Evolutionary conservation across 2,888 invertebrate genomes (phyloP).

Genomic region (Unio delphinus): DNA sequence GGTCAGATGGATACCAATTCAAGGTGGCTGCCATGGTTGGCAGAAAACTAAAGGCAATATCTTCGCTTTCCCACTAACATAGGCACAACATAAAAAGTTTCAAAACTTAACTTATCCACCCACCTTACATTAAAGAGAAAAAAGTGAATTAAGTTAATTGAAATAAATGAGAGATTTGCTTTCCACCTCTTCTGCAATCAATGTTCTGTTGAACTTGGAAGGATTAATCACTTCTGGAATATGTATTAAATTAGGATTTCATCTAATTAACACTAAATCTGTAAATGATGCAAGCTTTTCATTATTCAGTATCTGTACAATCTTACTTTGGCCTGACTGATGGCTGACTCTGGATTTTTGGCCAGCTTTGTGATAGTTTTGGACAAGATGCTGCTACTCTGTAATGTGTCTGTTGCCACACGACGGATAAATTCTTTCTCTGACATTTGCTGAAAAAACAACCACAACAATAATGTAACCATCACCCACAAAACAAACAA

Average conservation of each 20-base stretch:
- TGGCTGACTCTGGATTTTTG: slow-evolving; percentile 44
- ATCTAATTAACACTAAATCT: background rate
- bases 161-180: too few species aligned
- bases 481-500: slow-evolving; percentile 4
- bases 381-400: slow-evolving; percentile 59
- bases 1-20: too few species aligned
- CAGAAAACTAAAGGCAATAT: too few species aligned
- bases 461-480: slow-evolving; percentile 8
- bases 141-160: too few species aligned
- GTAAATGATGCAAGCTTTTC: background rate
- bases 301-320: background rate
- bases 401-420: slow-evolving; percentile 65
- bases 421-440: slow-evolving; percentile 65
- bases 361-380: slow-evolving; percentile 59
- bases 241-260: background rate
- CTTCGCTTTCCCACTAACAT: too few species aligned
- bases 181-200: too few species aligned
- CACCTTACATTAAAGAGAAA: too few species aligned
- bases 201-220: too few species aligned
- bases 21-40: too few species aligned
- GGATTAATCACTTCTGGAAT: slow-evolving; percentile 3
- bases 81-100: too few species aligned
- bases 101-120: too few species aligned
- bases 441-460: slow-evolving; percentile 63
- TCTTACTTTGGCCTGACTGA: slow-evolving; percentile 54